Conservation (phyloP, 2,113 vertebrate species). For the Podarcis muralis region DNA sequence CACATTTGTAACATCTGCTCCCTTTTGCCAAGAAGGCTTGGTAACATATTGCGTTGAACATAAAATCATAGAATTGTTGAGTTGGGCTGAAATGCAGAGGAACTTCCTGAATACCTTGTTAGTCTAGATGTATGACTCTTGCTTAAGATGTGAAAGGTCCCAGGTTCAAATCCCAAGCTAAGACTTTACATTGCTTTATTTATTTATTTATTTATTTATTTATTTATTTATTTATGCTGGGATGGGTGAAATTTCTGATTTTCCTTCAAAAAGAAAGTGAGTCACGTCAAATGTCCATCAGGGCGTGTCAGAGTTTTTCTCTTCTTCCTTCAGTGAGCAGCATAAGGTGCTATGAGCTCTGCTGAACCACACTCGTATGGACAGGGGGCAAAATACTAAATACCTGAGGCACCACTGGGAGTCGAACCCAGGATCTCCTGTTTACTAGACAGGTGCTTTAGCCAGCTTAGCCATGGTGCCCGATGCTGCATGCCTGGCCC, state of each 20-base stretch:
- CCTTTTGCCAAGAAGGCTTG: not conserved
- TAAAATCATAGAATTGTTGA: too few species aligned
- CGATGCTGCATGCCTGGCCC: not conserved
- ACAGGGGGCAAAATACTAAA: not conserved
- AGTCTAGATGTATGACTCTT: not conserved
- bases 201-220: too few species aligned
- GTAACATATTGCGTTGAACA: too few species aligned
- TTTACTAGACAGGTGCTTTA: not conserved
- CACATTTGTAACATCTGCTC: not conserved
- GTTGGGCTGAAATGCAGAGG: too few species aligned
- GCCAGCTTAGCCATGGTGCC: conserved; percentile 4
- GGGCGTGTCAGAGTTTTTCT: too few species aligned
- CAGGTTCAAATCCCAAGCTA: not conserved
- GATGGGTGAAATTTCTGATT: not conserved
- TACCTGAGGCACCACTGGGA: not conserved
- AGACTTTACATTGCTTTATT: not conserved
- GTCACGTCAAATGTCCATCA: too few species aligned
- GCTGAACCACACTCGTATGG: not conserved
- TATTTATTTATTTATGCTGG: too few species aligned
- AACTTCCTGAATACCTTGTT: not conserved
- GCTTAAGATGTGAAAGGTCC: not conserved
- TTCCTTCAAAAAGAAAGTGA: not conserved
- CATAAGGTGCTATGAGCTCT: not conserved
- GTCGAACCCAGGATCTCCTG: too few species aligned
- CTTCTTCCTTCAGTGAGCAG: not conserved